phyloP scores from a whole-genome alignment of 2,797 vertebrate species.

The Synaphobranchus kaupii region DNA sequence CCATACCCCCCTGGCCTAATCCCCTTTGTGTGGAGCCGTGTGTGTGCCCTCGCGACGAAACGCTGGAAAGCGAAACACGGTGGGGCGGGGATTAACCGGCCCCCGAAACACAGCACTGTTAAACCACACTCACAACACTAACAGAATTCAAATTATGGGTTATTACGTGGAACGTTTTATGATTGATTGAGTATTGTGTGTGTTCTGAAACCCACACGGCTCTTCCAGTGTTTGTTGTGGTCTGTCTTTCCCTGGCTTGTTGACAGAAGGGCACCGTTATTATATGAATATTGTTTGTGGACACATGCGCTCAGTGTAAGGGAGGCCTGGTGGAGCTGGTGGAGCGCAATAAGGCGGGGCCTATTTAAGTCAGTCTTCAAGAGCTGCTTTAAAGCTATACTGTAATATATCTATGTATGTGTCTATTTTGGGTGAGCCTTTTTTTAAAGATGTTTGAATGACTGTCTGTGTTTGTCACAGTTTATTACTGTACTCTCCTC shows the following conservation, averaged over 20 bases:
- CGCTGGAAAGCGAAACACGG: neutral
- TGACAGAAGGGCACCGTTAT: neutral
- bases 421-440: neutral
- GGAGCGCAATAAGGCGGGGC: neutral
- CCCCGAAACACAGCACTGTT: neutral
- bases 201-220: neutral
- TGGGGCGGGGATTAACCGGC: neutral
- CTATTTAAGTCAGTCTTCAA: neutral
- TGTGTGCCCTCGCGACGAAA: neutral
- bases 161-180: neutral
- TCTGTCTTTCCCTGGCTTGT: neutral
- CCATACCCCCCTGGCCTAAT: neutral
- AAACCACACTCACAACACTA: neutral
- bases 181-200: neutral
- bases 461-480: neutral
- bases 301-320: neutral
- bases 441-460: neutral
- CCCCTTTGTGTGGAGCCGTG: slow-evolving; percentile 1
- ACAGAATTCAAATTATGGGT: slow-evolving; percentile 2
- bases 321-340: neutral
- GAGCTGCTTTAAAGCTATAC: neutral
- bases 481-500: neutral
- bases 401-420: neutral
- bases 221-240: slow-evolving; percentile 5
- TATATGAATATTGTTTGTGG: neutral